Percentiles rank a stretch among this genome's conserved stretches.
Evolutionary conservation across 2,797 vertebrate species (phyloP).

Genomic region (Cuniculus paca): DNA sequence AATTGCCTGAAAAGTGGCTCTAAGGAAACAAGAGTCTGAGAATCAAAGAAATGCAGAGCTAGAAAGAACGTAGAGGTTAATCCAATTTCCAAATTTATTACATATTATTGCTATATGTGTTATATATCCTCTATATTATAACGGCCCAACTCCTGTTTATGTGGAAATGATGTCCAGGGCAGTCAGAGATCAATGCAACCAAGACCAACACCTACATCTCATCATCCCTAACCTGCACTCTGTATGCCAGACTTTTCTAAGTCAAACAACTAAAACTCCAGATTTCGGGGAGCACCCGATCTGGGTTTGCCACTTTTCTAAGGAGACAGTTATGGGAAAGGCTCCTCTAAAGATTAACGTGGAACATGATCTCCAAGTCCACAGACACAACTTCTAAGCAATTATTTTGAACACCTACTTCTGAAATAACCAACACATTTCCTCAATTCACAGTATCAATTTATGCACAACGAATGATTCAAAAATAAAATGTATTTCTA

Average conservation of each 20-base stretch:
- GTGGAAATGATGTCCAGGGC: not conserved
- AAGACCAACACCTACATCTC: not conserved
- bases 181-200: not conserved
- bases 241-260: not conserved
- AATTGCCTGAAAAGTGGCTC: not conserved
- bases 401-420: slow-evolving; percentile 44
- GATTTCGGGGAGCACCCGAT: not conserved
- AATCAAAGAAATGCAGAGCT: slow-evolving; percentile 5
- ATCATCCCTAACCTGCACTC: not conserved
- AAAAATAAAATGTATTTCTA: slow-evolving; percentile 51
- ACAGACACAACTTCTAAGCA: not conserved
- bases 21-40: not conserved
- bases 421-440: slow-evolving; percentile 46
- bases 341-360: not conserved
- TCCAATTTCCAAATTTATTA: not conserved
- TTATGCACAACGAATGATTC: slow-evolving; percentile 8
- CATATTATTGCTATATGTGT: not conserved
- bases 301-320: not conserved
- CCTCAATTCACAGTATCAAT: slow-evolving; percentile 6
- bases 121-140: not conserved
- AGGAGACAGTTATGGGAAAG: not conserved
- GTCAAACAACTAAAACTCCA: not conserved
- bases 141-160: not conserved
- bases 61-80: not conserved
- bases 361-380: slow-evolving; percentile 21